Evolutionary conservation across 1,140 invertebrate genomes (phyloP).

Genomic region (Epicauta chinensis): DNA sequence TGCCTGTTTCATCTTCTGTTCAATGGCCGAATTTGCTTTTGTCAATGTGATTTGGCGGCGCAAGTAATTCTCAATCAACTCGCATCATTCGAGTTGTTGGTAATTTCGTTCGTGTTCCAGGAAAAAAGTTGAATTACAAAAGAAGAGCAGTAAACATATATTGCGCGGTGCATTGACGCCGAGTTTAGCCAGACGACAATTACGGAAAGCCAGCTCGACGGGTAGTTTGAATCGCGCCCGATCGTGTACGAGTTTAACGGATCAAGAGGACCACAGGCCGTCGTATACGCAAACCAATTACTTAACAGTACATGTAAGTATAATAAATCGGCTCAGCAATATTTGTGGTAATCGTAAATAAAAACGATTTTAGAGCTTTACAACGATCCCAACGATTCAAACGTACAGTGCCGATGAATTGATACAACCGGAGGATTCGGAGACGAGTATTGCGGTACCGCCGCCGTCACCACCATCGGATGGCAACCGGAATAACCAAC

Average conservation of each 20-base stretch:
- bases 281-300: slow-evolving; percentile 56
- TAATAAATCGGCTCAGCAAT: background rate
- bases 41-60: slow-evolving; percentile 83
- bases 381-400: slow-evolving; percentile 57
- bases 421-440: slow-evolving; percentile 31
- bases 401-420: slow-evolving; percentile 58
- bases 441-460: slow-evolving; percentile 7
- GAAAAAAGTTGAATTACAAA: slow-evolving; percentile 74
- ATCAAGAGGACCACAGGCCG: slow-evolving; percentile 46
- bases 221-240: slow-evolving; percentile 58
- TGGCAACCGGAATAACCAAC: no score
- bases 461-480: slow-evolving; percentile 34
- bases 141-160: slow-evolving; percentile 77
- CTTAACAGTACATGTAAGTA: slow-evolving; percentile 64
- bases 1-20: slow-evolving; percentile 76
- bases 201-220: slow-evolving; percentile 51
- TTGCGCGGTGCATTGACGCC: slow-evolving; percentile 76
- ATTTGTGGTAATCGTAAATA: slow-evolving; percentile 2
- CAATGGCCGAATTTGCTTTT: slow-evolving; percentile 83
- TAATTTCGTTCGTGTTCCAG: no score
- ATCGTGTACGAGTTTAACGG: slow-evolving; percentile 62
- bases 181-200: slow-evolving; percentile 60
- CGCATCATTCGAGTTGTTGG: slow-evolving; percentile 16
- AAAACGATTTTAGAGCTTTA: slow-evolving; percentile 60
- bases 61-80: slow-evolving; percentile 48